phyloP scores from a whole-genome alignment of 1,140 invertebrate genomes.

The Macrobrachium rosenbergii region DNA sequence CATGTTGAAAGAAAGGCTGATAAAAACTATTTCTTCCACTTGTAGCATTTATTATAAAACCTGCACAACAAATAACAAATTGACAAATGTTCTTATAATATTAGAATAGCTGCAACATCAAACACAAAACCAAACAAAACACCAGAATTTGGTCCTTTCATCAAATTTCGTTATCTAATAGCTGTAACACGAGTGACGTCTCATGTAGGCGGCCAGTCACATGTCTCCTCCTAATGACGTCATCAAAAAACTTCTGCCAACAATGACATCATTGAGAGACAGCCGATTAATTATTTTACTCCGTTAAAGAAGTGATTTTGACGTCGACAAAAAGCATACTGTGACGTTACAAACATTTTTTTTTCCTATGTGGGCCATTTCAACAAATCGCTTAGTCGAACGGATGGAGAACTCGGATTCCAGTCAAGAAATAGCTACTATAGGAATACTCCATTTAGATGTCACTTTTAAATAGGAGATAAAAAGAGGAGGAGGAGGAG shows the following conservation, averaged over 20 bases:
- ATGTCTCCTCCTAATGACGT: conserved; percentile 8
- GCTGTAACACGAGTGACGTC: conserved; percentile 42
- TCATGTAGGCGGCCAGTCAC: conserved; percentile 20
- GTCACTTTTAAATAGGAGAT: not conserved
- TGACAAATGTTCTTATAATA: conserved; percentile 62
- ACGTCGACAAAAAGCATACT: too few relatives aligned
- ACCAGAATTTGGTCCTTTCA: conserved; percentile 62
- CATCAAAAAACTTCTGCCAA: not conserved
- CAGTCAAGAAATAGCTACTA: too few relatives aligned
- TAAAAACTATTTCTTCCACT: conserved; percentile 30
- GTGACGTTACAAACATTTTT: too few relatives aligned
- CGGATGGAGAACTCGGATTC: too few relatives aligned
- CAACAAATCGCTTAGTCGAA: too few relatives aligned
- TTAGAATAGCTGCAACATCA: conserved; percentile 62
- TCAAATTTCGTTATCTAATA: conserved; percentile 41
- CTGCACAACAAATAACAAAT: conserved; percentile 64
- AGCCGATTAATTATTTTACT: too few relatives aligned
- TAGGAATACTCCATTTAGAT: too few relatives aligned
- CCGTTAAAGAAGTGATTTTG: too few relatives aligned
- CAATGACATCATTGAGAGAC: not conserved
- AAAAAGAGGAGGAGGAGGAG: conserved; percentile 4
- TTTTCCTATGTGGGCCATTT: not conserved
- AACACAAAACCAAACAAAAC: conserved; percentile 64
- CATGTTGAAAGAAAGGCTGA: not conserved
- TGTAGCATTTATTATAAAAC: conserved; percentile 64